A percentile compares a stretch with the other conserved stretches of the same genome.
Evolutionary conservation across 2,113 vertebrate genomes (phyloP).

Genomic region (Xiphophorus hellerii): DNA sequence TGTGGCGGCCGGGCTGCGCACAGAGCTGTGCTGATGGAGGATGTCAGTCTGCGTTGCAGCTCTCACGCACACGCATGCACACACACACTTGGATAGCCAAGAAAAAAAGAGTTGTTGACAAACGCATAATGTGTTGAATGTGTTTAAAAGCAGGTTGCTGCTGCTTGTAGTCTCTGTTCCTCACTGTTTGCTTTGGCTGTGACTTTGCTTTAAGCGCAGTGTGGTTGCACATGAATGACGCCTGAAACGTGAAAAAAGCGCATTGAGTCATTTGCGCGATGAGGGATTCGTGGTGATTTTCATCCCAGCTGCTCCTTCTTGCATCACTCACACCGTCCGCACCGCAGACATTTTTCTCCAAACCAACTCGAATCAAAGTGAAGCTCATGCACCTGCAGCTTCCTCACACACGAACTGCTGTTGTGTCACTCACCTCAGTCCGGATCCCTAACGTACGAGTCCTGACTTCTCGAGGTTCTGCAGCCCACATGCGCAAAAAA

Average conservation of each 20-base stretch:
- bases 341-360: too few relatives aligned
- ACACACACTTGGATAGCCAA: background rate
- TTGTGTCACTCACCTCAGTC: constrained; percentile 52
- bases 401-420: background rate
- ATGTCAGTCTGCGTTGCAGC: background rate
- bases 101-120: background rate
- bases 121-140: background rate
- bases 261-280: too few relatives aligned
- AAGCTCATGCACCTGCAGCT: too few relatives aligned
- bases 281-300: too few relatives aligned
- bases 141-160: background rate
- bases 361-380: too few relatives aligned
- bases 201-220: background rate
- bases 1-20: constrained; percentile 56
- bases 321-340: too few relatives aligned
- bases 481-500: background rate
- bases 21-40: background rate
- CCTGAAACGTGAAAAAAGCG: too few relatives aligned
- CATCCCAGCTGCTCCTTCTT: too few relatives aligned
- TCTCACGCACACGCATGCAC: background rate
- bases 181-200: background rate
- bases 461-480: constrained; percentile 24
- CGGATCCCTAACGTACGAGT: constrained; percentile 15
- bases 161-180: background rate
- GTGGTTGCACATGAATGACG: background rate